These are phyloP conservation scores for Pantherophis vulpinus DNA, from an alignment of 2,797 vertebrate species.

Conservation along the genomic window DNA sequence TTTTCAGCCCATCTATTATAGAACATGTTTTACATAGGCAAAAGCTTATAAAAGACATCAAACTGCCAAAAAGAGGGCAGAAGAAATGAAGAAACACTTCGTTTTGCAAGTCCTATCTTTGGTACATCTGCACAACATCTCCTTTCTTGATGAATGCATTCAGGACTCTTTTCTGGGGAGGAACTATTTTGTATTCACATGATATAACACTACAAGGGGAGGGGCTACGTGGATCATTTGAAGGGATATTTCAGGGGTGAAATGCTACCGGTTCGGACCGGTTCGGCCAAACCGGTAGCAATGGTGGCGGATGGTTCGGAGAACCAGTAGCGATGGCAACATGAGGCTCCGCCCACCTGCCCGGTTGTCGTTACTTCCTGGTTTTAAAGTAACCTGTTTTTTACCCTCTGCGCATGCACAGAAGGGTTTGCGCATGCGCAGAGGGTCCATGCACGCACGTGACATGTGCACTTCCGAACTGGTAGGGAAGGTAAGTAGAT, in stretches of 20 bases:
- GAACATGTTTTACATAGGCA: neutral
- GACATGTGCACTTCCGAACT: too few species aligned
- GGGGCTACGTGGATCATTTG: neutral
- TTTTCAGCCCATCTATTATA: accelerated
- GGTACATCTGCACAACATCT: neutral
- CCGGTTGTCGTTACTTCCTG: too few species aligned
- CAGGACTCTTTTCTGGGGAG: neutral
- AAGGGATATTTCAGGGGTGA: neutral
- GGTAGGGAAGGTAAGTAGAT: too few species aligned
- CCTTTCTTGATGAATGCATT: neutral
- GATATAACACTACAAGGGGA: neutral
- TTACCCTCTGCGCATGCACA: too few species aligned
- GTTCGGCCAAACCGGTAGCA: too few species aligned
- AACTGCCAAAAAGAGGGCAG: neutral
- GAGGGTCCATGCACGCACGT: too few species aligned
- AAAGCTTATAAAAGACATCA: neutral
- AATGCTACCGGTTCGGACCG: too few species aligned
- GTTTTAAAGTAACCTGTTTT: too few species aligned
- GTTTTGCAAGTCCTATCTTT: neutral
- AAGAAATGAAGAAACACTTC: neutral
- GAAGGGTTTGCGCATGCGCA: too few species aligned
- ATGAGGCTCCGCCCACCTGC: too few species aligned
- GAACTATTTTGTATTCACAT: neutral
- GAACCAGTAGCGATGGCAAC: too few species aligned
- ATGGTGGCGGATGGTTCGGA: too few species aligned